Conservation (phyloP, 2,797 vertebrate genomes). For the Myotis pilosus region DNA sequence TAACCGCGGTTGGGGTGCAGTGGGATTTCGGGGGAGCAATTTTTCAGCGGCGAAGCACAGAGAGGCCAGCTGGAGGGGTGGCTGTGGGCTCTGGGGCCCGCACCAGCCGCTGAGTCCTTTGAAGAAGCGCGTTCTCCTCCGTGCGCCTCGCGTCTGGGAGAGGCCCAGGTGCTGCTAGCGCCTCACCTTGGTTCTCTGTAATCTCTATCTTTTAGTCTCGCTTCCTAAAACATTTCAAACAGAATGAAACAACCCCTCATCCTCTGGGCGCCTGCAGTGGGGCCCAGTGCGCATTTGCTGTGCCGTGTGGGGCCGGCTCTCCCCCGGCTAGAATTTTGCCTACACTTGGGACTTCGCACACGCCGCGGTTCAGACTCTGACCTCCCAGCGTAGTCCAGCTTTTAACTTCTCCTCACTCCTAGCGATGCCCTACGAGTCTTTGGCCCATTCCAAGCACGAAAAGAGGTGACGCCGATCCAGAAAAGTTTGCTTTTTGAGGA, state of each 20-base stretch:
- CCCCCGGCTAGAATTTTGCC: neutral
- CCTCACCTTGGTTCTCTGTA: neutral
- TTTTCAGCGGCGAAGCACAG: neutral
- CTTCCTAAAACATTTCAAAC: constrained; percentile 44
- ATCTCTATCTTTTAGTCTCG: neutral
- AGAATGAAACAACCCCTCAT: constrained; percentile 9
- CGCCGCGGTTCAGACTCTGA: neutral
- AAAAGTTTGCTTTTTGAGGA: constrained; percentile 58
- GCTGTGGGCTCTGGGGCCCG: neutral
- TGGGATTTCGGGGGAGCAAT: neutral
- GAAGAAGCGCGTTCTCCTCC: neutral
- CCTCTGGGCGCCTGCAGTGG: neutral
- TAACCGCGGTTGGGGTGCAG: neutral
- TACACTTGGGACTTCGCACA: neutral
- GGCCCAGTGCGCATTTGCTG: neutral
- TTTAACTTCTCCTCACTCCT: constrained; percentile 17
- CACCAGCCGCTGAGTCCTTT: neutral
- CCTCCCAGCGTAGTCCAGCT: neutral
- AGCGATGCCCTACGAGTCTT: neutral
- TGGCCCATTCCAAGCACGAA: neutral
- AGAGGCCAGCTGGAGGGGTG: neutral
- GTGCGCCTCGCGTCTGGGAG: neutral
- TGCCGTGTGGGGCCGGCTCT: neutral
- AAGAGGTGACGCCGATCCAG: neutral
- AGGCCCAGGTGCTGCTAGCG: neutral